These are phyloP conservation scores for Proctacanthus coquilletti DNA, from an alignment of 1,140 invertebrate species.

Conservation along the genomic window DNA sequence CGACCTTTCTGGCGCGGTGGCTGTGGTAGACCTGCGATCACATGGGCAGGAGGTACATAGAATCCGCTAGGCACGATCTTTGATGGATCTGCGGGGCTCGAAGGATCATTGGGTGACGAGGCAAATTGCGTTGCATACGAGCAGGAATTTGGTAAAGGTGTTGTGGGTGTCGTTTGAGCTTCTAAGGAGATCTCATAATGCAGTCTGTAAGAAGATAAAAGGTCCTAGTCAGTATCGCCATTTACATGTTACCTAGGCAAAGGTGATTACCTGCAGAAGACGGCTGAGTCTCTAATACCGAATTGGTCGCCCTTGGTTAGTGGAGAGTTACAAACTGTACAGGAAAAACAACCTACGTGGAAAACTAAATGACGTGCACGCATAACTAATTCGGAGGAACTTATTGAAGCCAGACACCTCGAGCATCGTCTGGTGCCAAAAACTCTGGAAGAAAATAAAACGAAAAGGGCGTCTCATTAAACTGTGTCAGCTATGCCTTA, in stretches of 20 bases:
- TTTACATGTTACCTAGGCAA: too few relatives aligned
- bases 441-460: conserved; percentile 41
- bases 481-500: too few relatives aligned
- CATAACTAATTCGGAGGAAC: conserved; percentile 91
- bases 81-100: conserved; percentile 26
- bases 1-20: conserved; percentile 76
- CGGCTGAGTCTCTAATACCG: conserved; percentile 70
- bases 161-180: conserved; percentile 42
- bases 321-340: conserved; percentile 72
- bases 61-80: conserved; percentile 30
- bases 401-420: conserved; percentile 76
- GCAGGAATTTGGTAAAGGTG: conserved; percentile 44
- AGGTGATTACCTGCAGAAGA: conserved; percentile 59
- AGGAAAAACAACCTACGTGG: conserved; percentile 90
- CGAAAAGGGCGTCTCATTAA: too few relatives aligned
- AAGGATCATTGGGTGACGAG: conserved; percentile 28
- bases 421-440: conserved; percentile 73
- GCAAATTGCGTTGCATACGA: conserved; percentile 31
- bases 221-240: too few relatives aligned
- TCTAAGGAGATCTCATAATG: conserved; percentile 63
- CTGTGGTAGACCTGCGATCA: conserved; percentile 33
- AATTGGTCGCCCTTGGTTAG: conserved; percentile 86
- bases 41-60: conserved; percentile 24
- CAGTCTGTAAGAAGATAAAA: conserved; percentile 38
- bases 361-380: conserved; percentile 81